Percentiles rank a stretch among this genome's conserved stretches.
Conservation (phyloP, 2,113 vertebrate genomes). For the Chlorocebus sabaeus region DNA sequence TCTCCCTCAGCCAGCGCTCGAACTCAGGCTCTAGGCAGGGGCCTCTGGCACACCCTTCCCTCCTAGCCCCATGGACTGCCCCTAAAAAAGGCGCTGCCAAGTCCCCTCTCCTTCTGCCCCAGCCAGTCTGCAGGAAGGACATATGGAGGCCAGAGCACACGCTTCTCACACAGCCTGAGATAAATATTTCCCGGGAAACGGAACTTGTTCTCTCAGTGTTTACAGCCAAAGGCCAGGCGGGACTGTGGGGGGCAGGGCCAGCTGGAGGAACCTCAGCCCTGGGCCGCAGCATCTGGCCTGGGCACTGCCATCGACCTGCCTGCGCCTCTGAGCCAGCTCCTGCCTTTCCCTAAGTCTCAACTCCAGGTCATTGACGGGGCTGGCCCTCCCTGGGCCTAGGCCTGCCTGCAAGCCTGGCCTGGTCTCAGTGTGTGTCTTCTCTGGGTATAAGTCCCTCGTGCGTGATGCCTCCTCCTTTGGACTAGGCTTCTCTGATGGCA, state of each 20-base stretch:
- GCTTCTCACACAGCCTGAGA: constrained; percentile 71
- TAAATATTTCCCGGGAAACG: constrained; percentile 79
- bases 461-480: background rate
- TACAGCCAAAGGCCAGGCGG: constrained; percentile 67
- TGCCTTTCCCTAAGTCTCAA: background rate
- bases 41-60: background rate
- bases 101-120: constrained; percentile 58
- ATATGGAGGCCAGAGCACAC: constrained; percentile 50
- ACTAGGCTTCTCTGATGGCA: background rate
- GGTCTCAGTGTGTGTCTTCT: background rate
- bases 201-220: constrained; percentile 76
- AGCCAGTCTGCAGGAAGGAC: constrained; percentile 68
- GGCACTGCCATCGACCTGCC: background rate
- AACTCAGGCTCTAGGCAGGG: background rate
- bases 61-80: constrained; percentile 20
- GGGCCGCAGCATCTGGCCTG: background rate
- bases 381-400: background rate
- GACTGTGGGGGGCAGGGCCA: background rate
- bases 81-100: background rate
- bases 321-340: background rate
- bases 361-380: background rate
- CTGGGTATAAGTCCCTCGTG: background rate
- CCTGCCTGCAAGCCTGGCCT: background rate
- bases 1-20: background rate
- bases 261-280: background rate